Percentiles rank a stretch among this genome's conserved stretches.
These are phyloP conservation scores for Peromyscus attwateri DNA, from an alignment of 2,797 vertebrate species.

Conservation along the genomic window DNA sequence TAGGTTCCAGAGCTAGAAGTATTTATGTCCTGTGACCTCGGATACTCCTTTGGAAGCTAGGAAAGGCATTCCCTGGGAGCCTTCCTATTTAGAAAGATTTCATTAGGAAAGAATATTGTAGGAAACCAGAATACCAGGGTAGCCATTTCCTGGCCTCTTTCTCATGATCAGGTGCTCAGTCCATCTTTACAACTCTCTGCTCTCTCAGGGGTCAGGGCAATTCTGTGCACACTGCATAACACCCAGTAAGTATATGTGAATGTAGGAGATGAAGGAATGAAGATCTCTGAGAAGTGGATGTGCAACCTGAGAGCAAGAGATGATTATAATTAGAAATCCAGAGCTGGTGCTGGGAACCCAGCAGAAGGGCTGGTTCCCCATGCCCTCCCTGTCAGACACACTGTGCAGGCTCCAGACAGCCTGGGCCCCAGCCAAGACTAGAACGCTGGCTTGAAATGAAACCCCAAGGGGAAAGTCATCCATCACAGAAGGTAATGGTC, in stretches of 20 bases:
- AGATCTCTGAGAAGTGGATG: neutral
- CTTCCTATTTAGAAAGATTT: neutral
- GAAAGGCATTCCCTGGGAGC: neutral
- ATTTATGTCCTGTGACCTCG: neutral
- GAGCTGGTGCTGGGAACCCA: constrained; percentile 63
- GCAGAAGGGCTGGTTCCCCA: neutral
- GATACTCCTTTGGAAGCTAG: neutral
- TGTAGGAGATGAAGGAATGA: neutral
- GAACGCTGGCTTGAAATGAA: neutral
- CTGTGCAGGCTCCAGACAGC: constrained; percentile 65
- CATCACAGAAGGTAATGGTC: constrained; percentile 72
- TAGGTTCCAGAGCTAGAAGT: neutral
- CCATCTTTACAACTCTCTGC: neutral
- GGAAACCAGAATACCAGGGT: neutral
- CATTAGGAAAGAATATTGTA: accelerated
- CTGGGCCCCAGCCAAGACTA: constrained; percentile 60
- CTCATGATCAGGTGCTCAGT: neutral
- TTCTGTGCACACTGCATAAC: accelerated
- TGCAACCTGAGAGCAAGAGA: constrained; percentile 24
- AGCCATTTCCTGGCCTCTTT: neutral
- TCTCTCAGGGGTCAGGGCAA: neutral
- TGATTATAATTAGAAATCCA: constrained; percentile 73
- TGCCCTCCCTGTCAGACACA: neutral
- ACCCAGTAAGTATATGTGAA: neutral
- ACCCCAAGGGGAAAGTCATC: constrained; percentile 59